phyloP scores from a whole-genome alignment of 2,113 vertebrate species.

The Oncorhynchus kisutch region DNA sequence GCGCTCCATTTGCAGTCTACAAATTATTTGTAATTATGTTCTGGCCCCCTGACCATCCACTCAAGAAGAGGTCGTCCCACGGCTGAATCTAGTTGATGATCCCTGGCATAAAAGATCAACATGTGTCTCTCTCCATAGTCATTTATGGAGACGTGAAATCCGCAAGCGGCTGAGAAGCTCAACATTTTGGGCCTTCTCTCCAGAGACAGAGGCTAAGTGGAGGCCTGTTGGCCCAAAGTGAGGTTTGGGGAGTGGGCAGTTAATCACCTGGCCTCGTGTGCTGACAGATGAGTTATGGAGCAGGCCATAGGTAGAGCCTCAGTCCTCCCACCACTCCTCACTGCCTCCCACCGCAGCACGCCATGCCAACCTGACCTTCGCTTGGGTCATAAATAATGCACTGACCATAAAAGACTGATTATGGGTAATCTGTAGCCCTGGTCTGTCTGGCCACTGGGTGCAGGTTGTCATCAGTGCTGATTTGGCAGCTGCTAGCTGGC shows the following conservation, averaged over 20 bases:
- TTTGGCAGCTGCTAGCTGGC: background rate
- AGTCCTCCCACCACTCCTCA: slow-evolving; percentile 11
- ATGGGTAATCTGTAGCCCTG: slow-evolving; percentile 41
- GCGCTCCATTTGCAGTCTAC: no score
- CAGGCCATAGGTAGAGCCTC: slow-evolving; percentile 56
- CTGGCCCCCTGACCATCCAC: no score
- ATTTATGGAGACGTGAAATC: slow-evolving; percentile 12
- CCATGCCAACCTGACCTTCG: slow-evolving; percentile 61
- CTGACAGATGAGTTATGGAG: slow-evolving; percentile 71
- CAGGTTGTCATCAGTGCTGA: background rate
- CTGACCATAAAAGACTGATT: slow-evolving; percentile 62
- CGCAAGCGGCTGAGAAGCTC: slow-evolving; percentile 6
- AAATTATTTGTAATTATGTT: no score
- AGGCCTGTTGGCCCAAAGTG: slow-evolving; percentile 62
- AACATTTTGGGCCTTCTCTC: slow-evolving; percentile 37
- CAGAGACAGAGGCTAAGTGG: slow-evolving; percentile 61
- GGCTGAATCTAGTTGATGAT: no score
- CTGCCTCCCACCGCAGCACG: slow-evolving; percentile 35
- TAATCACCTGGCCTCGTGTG: slow-evolving; percentile 59
- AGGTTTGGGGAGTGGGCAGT: slow-evolving; percentile 54
- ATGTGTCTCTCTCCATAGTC: slow-evolving; percentile 17
- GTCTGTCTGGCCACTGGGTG: background rate
- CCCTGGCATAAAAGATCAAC: background rate
- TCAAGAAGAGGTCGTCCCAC: no score
- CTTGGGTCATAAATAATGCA: slow-evolving; percentile 64